A percentile compares a stretch with the other conserved stretches of the same genome.
Evolutionary conservation across 2,797 vertebrate species (phyloP).

Genomic region (Hippoglossus hippoglossus): DNA sequence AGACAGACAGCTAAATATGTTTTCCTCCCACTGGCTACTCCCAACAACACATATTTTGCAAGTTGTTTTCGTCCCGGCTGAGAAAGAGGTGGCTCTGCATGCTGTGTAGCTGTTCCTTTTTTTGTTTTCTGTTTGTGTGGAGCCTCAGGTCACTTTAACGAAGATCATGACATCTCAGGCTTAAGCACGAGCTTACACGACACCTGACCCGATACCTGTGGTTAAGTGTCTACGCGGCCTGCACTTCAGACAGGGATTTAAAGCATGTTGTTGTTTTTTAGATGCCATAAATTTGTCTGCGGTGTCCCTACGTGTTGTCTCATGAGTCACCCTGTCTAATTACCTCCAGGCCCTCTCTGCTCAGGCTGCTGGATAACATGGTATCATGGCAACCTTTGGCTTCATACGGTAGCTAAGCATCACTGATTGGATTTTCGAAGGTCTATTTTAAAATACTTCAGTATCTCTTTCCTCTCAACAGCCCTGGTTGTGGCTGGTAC

Average conservation of each 20-base stretch:
- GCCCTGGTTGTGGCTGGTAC: neutral
- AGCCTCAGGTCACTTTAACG: constrained; percentile 14
- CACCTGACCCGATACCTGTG: constrained; percentile 8
- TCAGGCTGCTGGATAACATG: neutral
- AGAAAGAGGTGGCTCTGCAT: neutral
- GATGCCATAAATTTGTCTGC: neutral
- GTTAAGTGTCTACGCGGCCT: neutral
- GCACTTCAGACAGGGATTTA: neutral
- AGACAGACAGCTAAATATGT: neutral
- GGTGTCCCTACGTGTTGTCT: neutral
- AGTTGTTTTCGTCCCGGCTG: constrained; percentile 3
- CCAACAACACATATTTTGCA: neutral
- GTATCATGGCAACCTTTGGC: neutral
- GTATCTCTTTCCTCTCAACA: neutral
- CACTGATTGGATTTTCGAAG: constrained; percentile 20
- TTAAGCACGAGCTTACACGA: constrained; percentile 18
- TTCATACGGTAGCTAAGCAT: neutral
- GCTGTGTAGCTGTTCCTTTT: neutral
- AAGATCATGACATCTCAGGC: constrained; percentile 8
- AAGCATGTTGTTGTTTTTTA: neutral
- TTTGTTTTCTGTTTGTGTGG: neutral
- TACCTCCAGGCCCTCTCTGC: neutral
- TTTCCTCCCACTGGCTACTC: neutral
- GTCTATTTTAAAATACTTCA: constrained; percentile 8
- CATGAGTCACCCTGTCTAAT: constrained; percentile 2